Conservation (phyloP, 2,888 invertebrate genomes). For the Tetrapedia diversipes region DNA sequence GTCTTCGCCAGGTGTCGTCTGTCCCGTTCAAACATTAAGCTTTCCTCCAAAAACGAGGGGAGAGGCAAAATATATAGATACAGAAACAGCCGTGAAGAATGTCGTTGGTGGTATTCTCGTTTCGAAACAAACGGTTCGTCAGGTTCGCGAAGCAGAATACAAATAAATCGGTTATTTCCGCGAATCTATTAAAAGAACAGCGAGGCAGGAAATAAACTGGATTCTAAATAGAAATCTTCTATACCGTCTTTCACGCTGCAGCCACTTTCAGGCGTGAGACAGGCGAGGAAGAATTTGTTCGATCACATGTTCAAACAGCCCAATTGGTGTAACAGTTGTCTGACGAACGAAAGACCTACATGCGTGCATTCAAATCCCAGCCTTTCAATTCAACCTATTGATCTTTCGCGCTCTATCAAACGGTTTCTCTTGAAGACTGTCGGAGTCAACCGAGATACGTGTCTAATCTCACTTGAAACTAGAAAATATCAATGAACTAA, state of each 20-base stretch:
- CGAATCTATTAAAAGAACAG: background rate
- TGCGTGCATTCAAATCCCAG: constrained; percentile 1
- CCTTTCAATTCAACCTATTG: background rate
- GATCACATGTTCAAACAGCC: constrained; percentile 3
- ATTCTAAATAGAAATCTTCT: background rate
- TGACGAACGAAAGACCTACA: background rate
- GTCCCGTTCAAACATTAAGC: background rate
- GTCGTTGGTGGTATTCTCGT: background rate
- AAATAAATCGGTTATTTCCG: background rate
- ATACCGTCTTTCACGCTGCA: background rate
- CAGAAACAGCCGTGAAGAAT: background rate
- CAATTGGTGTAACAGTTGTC: background rate
- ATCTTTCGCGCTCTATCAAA: background rate
- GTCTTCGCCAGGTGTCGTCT: constrained; percentile 27
- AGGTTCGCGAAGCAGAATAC: background rate
- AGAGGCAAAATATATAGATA: background rate
- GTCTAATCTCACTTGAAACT: background rate
- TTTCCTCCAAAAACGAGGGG: background rate
- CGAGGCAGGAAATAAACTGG: background rate
- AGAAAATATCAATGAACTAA: too few species aligned
- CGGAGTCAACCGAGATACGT: background rate
- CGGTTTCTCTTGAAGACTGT: background rate
- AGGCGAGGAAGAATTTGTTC: background rate
- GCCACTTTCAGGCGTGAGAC: background rate
- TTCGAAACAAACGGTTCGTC: background rate